phyloP scores from a whole-genome alignment of 1,140 invertebrate species.

The Trichonephila clavipes region DNA sequence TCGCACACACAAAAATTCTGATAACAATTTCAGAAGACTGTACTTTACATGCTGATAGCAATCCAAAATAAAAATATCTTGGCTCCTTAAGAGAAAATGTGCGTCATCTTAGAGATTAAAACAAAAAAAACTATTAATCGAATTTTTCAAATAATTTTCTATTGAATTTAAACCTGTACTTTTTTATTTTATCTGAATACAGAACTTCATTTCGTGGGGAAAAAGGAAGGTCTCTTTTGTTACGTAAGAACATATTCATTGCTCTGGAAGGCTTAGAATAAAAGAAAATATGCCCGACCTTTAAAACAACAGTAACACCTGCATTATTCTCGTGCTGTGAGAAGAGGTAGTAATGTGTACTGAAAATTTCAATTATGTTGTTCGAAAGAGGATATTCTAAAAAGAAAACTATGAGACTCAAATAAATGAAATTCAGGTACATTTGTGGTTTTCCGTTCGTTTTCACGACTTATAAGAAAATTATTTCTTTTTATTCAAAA shows the following conservation, averaged over 20 bases:
- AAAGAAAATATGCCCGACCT: background rate
- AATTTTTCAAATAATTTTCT: conserved; percentile 26
- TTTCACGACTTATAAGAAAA: conserved; percentile 40
- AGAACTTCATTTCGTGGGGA: background rate
- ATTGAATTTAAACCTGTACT: conserved; percentile 4
- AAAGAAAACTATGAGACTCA: background rate
- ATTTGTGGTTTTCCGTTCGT: conserved; percentile 16
- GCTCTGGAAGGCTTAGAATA: background rate
- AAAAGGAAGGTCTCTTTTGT: background rate
- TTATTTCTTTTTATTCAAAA: conserved; percentile 35
- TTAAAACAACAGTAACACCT: conserved; percentile 58
- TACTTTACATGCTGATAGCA: too few species aligned
- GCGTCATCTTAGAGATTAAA: background rate
- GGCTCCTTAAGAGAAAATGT: background rate
- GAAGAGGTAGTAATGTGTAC: conserved; percentile 8
- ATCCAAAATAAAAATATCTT: background rate
- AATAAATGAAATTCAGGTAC: conserved; percentile 58
- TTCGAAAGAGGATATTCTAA: background rate
- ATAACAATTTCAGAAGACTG: too few species aligned
- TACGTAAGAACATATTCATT: conserved; percentile 26
- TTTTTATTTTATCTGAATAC: background rate
- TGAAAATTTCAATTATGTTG: conserved; percentile 61
- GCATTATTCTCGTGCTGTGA: background rate
- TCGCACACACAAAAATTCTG: too few species aligned
- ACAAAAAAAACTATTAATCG: background rate